phyloP scores from a whole-genome alignment of 2,888 invertebrate genomes.

The Bombylius major region DNA sequence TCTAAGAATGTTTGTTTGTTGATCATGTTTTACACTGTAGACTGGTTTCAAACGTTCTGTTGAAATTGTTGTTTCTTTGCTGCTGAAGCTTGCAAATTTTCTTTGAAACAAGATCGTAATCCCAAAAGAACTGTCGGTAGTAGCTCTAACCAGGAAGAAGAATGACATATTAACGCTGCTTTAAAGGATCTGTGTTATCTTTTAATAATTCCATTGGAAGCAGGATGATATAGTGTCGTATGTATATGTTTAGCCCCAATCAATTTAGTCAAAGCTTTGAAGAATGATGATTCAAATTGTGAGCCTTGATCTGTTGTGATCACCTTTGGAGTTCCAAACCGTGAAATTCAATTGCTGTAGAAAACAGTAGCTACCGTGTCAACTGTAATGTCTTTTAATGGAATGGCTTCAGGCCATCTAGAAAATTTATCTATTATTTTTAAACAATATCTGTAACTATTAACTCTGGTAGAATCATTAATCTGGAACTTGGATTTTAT shows the following conservation, averaged over 20 bases:
- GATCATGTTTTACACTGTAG: no score
- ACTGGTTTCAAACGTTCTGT: no score
- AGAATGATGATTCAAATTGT: no score
- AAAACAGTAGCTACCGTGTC: slow-evolving; percentile 10
- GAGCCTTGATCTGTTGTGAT: slow-evolving; percentile 7
- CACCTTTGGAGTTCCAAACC: slow-evolving; percentile 5
- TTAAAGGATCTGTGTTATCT: slow-evolving; percentile 32
- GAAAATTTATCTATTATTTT: slow-evolving; percentile 1
- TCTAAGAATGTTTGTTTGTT: no score
- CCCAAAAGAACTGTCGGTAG: slow-evolving; percentile 26
- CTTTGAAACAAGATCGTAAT: slow-evolving; percentile 21
- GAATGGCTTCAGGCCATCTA: slow-evolving; percentile 7
- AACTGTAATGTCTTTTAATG: slow-evolving; percentile 2
- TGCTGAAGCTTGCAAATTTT: slow-evolving; percentile 21
- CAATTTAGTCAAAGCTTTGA: not conserved
- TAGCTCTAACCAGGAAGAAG: no score
- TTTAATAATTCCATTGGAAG: slow-evolving; percentile 17
- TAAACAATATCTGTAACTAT: slow-evolving; percentile 2
- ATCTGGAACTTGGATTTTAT: slow-evolving; percentile 1
- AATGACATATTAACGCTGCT: no score
- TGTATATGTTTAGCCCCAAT: not conserved
- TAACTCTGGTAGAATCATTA: slow-evolving; percentile 1
- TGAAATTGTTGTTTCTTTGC: no score
- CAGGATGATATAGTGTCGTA: slow-evolving; percentile 6
- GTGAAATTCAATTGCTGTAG: not conserved